These are phyloP conservation scores for Epizoanthus illoricatus DNA, from an alignment of 92 coral and sea anemone genomes.

Conservation along the genomic window DNA sequence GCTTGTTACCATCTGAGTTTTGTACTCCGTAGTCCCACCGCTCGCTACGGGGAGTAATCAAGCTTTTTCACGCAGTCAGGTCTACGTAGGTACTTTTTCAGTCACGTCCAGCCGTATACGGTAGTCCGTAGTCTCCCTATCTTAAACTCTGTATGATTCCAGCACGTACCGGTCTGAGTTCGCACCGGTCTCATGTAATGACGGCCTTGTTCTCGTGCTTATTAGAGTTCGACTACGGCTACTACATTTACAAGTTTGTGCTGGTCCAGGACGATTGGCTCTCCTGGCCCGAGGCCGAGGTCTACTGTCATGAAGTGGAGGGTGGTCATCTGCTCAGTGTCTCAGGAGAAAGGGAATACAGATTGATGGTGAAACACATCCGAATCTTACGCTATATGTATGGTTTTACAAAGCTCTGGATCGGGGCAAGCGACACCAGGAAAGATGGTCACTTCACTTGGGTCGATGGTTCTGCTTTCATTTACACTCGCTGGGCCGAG, in stretches of 20 bases:
- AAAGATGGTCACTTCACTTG: constrained; percentile 58
- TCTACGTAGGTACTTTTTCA: no score
- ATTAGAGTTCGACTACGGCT: constrained; percentile 63
- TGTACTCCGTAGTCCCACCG: no score
- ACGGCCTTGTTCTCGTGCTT: background rate
- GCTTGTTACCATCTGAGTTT: no score
- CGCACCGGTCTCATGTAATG: no score
- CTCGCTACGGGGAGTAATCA: no score
- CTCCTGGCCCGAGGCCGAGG: constrained; percentile 82
- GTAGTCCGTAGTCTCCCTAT: no score
- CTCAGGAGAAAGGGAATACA: constrained; percentile 34
- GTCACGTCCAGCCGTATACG: no score
- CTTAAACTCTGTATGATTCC: no score
- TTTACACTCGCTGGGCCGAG: constrained; percentile 61
- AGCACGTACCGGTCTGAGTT: no score
- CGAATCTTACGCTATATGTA: constrained; percentile 50
- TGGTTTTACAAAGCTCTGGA: constrained; percentile 71
- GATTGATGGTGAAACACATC: constrained; percentile 24
- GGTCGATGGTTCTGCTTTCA: constrained; percentile 60
- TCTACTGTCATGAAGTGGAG: constrained; percentile 72
- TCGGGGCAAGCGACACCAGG: constrained; percentile 65
- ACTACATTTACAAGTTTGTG: constrained; percentile 64
- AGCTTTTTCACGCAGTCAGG: no score
- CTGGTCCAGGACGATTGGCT: constrained; percentile 63
- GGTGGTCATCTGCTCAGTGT: constrained; percentile 69